A percentile compares a stretch with the other conserved stretches of the same genome.
Conservation (phyloP, 2,797 vertebrate species). For the Hippoglossus hippoglossus region DNA sequence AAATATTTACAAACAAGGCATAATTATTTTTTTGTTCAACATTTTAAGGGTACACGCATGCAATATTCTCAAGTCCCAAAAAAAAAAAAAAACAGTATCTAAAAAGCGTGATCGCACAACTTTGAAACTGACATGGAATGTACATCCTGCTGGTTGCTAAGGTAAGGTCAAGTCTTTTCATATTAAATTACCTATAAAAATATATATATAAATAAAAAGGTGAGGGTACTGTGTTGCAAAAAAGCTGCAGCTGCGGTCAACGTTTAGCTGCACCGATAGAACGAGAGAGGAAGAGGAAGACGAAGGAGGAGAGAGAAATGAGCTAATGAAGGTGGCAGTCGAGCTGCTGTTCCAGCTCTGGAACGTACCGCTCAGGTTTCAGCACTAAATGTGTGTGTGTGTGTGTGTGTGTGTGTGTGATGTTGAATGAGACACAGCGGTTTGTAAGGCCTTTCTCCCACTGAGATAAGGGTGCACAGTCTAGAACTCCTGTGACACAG, state of each 20-base stretch:
- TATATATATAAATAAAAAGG: conserved; percentile 85
- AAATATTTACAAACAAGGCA: conserved; percentile 72
- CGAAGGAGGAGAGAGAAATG: not conserved
- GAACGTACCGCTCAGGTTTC: conserved; percentile 42
- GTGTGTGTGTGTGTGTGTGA: not conserved
- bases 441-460: conserved; percentile 12
- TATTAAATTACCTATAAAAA: conserved; percentile 87
- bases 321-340: conserved; percentile 25
- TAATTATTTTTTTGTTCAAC: conserved; percentile 59
- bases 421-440: conserved; percentile 12
- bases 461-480: conserved; percentile 6
- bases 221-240: conserved; percentile 75
- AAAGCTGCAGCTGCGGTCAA: conserved; percentile 84
- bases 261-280: conserved; percentile 74
- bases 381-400: conserved; percentile 4
- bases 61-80: conserved; percentile 65
- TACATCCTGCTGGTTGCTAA: conserved; percentile 68
- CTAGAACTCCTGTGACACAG: conserved; percentile 33
- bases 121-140: conserved; percentile 73
- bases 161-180: conserved; percentile 75
- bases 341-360: conserved; percentile 37
- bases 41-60: conserved; percentile 68
- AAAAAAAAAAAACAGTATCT: conserved; percentile 38
- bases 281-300: conserved; percentile 26
- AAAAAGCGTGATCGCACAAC: conserved; percentile 57